Conservation (phyloP, 1,140 invertebrate species). For the Pseudomyrmex sp. region DNA sequence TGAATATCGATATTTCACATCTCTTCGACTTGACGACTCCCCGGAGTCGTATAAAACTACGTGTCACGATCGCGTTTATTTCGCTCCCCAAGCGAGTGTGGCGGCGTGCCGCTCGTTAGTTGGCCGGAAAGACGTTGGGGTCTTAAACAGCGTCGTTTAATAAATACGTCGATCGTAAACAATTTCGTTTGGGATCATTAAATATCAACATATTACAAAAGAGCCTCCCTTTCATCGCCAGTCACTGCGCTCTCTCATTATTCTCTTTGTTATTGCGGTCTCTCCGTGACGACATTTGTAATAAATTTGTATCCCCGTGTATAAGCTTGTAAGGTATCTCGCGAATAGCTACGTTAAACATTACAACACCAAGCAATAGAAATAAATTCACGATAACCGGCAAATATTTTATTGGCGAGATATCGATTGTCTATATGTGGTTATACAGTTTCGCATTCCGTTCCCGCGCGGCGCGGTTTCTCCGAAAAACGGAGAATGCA, state of each 20-base stretch:
- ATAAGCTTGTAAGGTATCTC: conserved; percentile 25
- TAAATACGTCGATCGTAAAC: conserved; percentile 82
- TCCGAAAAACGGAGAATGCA: conserved; percentile 62
- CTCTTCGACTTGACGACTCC: conserved; percentile 45
- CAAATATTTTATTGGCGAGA: not conserved
- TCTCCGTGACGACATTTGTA: conserved; percentile 55
- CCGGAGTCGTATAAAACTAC: conserved; percentile 37
- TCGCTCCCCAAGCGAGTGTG: conserved; percentile 58
- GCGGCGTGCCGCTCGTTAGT: conserved; percentile 75
- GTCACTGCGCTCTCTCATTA: conserved; percentile 29
- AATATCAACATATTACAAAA: conserved; percentile 80
- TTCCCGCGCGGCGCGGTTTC: conserved; percentile 4
- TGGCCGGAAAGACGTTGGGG: conserved; percentile 57
- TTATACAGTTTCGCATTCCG: not conserved
- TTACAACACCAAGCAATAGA: not conserved
- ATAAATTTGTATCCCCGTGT: conserved; percentile 74
- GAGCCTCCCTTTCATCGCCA: conserved; percentile 39
- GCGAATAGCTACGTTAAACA: not conserved
- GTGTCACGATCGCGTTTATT: conserved; percentile 47
- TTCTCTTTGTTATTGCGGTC: conserved; percentile 59
- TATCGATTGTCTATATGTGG: no score
- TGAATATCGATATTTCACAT: conserved; percentile 36
- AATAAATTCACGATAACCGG: not conserved
- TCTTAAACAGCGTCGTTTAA: conserved; percentile 79
- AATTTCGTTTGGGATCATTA: conserved; percentile 78